Base-by-base conservation (phyloP, 2,113 vertebrate species). In the Alces alces region DNA sequence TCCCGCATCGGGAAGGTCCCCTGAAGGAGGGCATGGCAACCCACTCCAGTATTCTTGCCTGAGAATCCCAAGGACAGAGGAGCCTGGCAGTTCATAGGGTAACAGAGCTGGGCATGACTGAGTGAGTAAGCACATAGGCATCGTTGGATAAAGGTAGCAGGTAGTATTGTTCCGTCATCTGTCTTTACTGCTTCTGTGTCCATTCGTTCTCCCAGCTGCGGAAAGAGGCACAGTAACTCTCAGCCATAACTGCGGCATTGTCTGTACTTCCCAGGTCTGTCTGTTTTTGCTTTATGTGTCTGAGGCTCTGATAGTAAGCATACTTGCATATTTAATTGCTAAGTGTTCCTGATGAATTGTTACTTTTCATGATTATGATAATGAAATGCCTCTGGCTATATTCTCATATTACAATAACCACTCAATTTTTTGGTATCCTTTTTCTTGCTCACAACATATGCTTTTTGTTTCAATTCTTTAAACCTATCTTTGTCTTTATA, bases 81-180 rank as follows among this genome's bases (percentile, higher is more conserved):
- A 33, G 61, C 30, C 61, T 33, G 61, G 61, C 1, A 33, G 61
- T 39, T 11, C 66, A 36, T 3, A 6, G 66, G 10, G 66, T 70
- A 5, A 36, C 66, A 70, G 5, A 6, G 9, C 66, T 39, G 66
- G 64, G 21, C 57, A 58, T 19, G n/a, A 1, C n/a, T 23, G 66
- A 23, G 9, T 70, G 66, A 23, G n/a, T 36, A 36, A 36, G 19
- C 66, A 23, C n/a, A 23, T 1, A 36, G 57, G 5, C 7, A 7
- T 12, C 57, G 0, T 4, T 14, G 11, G 43, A 27, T 21, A 1
- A 36, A 52, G 28, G 50, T 0, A 50, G 23, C 0, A 2, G n/a
- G 16, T 6, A 1, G 21, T 0, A 5, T 1, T 1, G 21, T 2
- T 25, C 52, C 0, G 2, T 55, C 25, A 2, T 19, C 50, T 6